Conservation (phyloP, 2,797 vertebrate species). For the Dipus sagitta region DNA sequence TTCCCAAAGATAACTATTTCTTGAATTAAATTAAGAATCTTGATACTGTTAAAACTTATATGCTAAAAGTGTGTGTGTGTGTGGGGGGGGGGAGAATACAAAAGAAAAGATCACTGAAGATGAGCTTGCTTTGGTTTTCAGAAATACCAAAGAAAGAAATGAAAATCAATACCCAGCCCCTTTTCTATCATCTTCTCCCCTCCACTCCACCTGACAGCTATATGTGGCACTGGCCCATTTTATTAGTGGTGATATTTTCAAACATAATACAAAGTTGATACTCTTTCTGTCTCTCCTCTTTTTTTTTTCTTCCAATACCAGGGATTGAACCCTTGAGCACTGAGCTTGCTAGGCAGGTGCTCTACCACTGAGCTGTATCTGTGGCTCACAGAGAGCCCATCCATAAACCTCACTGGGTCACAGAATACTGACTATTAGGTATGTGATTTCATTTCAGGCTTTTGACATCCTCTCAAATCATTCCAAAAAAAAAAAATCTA, state of each 20-base stretch:
- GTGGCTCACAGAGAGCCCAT: background rate
- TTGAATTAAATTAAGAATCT: constrained; percentile 33
- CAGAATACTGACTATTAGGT: constrained; percentile 51
- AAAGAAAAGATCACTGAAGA: background rate
- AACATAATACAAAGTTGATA: constrained; percentile 14
- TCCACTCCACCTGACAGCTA: background rate
- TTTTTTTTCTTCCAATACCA: no score
- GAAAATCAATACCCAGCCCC: background rate
- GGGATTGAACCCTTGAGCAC: no score
- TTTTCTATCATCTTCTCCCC: no score
- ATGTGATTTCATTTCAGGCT: constrained; percentile 60
- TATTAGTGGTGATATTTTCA: constrained; percentile 46
- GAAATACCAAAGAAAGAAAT: constrained; percentile 41
- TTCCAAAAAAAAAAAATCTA: constrained; percentile 17
- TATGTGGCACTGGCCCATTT: background rate
- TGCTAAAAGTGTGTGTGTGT: background rate
- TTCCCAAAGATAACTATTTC: constrained; percentile 39
- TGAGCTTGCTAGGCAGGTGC: no score
- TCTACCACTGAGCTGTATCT: no score
- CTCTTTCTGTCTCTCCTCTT: no score
- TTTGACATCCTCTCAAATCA: background rate
- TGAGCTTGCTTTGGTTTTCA: constrained; percentile 48
- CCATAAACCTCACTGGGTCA: background rate
- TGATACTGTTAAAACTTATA: constrained; percentile 15
- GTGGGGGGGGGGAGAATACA: background rate